phyloP scores from a whole-genome alignment of 2,797 vertebrate genomes.

The Aplochiton taeniatus region DNA sequence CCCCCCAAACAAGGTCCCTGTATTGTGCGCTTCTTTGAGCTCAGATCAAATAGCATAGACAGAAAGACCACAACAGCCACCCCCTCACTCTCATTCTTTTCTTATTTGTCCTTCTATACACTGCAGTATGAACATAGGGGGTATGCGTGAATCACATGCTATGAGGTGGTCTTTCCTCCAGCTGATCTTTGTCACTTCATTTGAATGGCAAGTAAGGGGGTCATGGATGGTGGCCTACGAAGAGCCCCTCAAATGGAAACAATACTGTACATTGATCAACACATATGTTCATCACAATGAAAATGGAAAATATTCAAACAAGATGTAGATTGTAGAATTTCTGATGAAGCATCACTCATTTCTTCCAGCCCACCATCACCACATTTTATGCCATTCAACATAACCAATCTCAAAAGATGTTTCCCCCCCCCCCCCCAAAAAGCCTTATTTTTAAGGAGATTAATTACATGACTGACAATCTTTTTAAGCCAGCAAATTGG shows the following conservation, averaged over 20 bases:
- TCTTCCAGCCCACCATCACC: constrained; percentile 38
- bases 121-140: background rate
- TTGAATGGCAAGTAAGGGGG: constrained; percentile 44
- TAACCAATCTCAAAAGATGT: background rate
- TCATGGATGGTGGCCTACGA: constrained; percentile 23
- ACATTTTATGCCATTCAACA: background rate
- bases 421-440: too few species aligned
- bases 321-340: constrained; percentile 22
- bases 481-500: too few species aligned
- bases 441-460: background rate
- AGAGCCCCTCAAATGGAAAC: constrained; percentile 59
- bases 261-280: constrained; percentile 21
- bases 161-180: constrained; percentile 60
- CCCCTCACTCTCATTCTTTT: background rate
- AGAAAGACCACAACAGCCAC: constrained; percentile 1
- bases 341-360: constrained; percentile 35
- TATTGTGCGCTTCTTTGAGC: background rate
- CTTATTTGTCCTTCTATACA: background rate
- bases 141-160: constrained; percentile 18
- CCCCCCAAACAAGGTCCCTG: background rate
- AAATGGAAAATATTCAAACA: constrained; percentile 59
- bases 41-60: background rate
- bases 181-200: constrained; percentile 38
- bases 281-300: constrained; percentile 42
- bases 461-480: too few species aligned